Percentiles rank a stretch among this genome's conserved stretches.
Evolutionary conservation across 2,113 vertebrate species (phyloP).

Genomic region (Scolopax mira): DNA sequence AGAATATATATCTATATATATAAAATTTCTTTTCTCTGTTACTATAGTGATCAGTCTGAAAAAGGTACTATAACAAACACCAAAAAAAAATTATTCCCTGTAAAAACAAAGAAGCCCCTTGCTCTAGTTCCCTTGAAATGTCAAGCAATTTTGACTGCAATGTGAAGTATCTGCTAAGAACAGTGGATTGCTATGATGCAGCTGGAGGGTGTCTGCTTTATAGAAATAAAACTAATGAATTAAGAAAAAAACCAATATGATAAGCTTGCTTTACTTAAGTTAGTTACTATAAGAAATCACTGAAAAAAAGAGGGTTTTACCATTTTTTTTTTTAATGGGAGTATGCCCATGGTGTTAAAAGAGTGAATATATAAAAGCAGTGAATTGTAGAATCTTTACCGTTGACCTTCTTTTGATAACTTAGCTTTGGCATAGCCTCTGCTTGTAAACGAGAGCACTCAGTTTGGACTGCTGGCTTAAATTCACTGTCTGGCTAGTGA

Average conservation of each 20-base stretch:
- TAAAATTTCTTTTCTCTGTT: background rate
- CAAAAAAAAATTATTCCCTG: background rate
- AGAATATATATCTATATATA: background rate
- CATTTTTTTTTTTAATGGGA: background rate
- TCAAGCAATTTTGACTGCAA: background rate
- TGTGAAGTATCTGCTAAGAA: background rate
- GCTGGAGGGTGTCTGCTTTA: background rate
- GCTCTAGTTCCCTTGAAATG: background rate
- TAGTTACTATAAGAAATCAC: background rate
- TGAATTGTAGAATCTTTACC: background rate
- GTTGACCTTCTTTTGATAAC: slow-evolving; percentile 18
- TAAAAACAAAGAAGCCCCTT: background rate
- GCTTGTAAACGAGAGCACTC: background rate
- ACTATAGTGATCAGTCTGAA: background rate
- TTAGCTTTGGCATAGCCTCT: background rate
- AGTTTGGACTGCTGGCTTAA: slow-evolving; percentile 30
- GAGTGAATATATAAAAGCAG: background rate
- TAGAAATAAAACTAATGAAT: background rate
- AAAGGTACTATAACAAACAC: background rate
- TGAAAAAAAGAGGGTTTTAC: background rate
- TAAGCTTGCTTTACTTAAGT: background rate
- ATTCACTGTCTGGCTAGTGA: background rate
- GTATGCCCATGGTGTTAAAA: background rate
- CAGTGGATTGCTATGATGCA: background rate
- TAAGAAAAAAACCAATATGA: background rate